Percentiles rank a stretch among this genome's conserved stretches.
Conservation (phyloP, 2,888 invertebrate genomes). For the Bibio marci region DNA sequence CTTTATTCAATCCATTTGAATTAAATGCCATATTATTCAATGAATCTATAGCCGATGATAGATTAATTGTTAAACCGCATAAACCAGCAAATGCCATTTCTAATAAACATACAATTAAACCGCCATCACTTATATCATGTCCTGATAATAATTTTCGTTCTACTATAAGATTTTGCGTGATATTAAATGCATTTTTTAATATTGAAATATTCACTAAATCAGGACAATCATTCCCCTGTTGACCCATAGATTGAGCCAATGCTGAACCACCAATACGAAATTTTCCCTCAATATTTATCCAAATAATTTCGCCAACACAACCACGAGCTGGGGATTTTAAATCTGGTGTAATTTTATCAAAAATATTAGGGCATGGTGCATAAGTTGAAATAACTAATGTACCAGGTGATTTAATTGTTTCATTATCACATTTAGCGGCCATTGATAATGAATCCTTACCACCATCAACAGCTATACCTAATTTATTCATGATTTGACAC, state of each 20-base stretch:
- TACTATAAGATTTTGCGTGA: constrained; percentile 68
- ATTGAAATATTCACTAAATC: constrained; percentile 56
- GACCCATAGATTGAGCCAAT: constrained; percentile 75
- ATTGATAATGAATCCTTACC: constrained; percentile 96
- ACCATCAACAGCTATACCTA: constrained; percentile 85
- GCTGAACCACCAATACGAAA: constrained; percentile 81
- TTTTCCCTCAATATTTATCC: constrained; percentile 62
- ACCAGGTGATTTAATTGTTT: constrained; percentile 62
- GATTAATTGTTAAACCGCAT: constrained; percentile 52
- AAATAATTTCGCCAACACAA: constrained; percentile 48
- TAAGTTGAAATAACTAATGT: constrained; percentile 92
- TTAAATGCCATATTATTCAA: constrained; percentile 13
- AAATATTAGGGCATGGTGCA: constrained; percentile 85
- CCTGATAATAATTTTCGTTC: constrained; percentile 44
- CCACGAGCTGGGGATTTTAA: constrained; percentile 49
- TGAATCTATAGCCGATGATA: constrained; percentile 31
- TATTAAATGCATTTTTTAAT: constrained; percentile 59
- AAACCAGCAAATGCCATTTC: constrained; percentile 96
- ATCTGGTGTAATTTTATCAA: constrained; percentile 76
- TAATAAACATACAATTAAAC: constrained; percentile 69
- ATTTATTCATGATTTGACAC: constrained; percentile 61
- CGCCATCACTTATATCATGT: constrained; percentile 95
- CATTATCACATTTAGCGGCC: constrained; percentile 69
- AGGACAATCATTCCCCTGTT: constrained; percentile 63
- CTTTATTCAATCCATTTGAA: constrained; percentile 17